Evolutionary conservation across 2,888 invertebrate species (phyloP), one percentile per base, ranked within the genome.

Genomic region (Lithophane ornitopus): DNA sequence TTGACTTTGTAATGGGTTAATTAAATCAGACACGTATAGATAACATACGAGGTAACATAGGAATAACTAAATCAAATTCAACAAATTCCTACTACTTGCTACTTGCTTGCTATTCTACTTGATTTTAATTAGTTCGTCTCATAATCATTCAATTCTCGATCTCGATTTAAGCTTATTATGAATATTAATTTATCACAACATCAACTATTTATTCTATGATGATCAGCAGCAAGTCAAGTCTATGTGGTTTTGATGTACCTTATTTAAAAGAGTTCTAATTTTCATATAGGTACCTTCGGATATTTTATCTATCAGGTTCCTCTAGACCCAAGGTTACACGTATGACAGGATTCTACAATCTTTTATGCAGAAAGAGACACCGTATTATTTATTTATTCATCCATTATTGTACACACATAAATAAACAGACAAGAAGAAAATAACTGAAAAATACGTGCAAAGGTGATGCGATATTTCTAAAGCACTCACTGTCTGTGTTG

Each of bases 1-100:
- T 79, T 71, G 58, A 54, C 67, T 79, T 83, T 72, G 67, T 68
- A 59, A 72, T 52, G n/a, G 34, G 61, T 56, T 44, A 49, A 52
- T 12, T 12, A 49, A 61, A 52, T 54, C 22, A 39, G 22, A 80
- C 39, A 39, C 34, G 49, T 54, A 26, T 54, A 16, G 0, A 39
- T 59, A 44, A 54, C 41, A 28, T 3, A 9, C 19, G 16, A 61
- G 34, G 34, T 46, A 22, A 52, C 22, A 16, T 34, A n/a, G 26
- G 44, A 72, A 46, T 62, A 61, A 56, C 12, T 61, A n/a, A 71
- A 80, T 71, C 19, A 44, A 59, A 59, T 59, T 2, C 16, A 26
- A 44, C 44, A 16, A 26, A 44, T 28, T n/a, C n/a, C n/a, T n/a
- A n/a, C n/a, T n/a, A n/a, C n/a, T n/a, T n/a, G n/a, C n/a, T n/a